Evolutionary conservation across 2,113 vertebrate species (phyloP).

Genomic region (Bufo bufo): DNA sequence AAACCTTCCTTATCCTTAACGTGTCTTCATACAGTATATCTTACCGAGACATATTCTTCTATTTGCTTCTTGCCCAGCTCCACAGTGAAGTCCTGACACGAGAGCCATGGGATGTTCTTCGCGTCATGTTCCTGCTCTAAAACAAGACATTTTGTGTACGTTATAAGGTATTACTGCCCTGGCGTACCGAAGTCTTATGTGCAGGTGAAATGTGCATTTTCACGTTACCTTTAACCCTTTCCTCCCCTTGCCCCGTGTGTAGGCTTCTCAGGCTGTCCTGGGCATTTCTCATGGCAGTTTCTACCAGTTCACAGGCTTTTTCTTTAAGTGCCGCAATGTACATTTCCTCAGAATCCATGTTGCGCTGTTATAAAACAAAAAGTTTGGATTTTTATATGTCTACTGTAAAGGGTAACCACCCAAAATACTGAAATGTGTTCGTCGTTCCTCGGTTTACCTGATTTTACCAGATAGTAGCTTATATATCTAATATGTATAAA

Average conservation of each 20-base stretch:
- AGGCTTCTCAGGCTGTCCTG: conserved; percentile 19
- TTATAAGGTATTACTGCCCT: no score
- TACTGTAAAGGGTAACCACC: background rate
- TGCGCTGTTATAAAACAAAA: background rate
- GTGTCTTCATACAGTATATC: conserved; percentile 3
- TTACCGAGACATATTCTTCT: conserved; percentile 73
- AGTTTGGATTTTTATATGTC: background rate
- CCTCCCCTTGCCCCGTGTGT: background rate
- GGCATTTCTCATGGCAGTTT: conserved; percentile 34
- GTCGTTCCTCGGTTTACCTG: background rate
- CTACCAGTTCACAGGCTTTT: conserved; percentile 36
- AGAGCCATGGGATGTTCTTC: conserved; percentile 70
- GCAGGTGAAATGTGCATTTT: background rate
- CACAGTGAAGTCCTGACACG: conserved; percentile 74
- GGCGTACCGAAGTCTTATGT: background rate
- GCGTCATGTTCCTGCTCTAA: conserved; percentile 48
- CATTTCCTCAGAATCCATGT: conserved; percentile 48
- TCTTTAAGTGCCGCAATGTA: conserved; percentile 40
- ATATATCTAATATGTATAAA: background rate
- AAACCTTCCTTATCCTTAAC: background rate
- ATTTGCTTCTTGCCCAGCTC: conserved; percentile 75
- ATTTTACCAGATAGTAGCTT: background rate
- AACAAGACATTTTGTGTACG: conserved; percentile 44
- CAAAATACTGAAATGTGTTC: background rate
- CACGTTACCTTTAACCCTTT: background rate